Conservation (phyloP, 2,888 invertebrate species). For the Lepidocyrtinus sp. region DNA sequence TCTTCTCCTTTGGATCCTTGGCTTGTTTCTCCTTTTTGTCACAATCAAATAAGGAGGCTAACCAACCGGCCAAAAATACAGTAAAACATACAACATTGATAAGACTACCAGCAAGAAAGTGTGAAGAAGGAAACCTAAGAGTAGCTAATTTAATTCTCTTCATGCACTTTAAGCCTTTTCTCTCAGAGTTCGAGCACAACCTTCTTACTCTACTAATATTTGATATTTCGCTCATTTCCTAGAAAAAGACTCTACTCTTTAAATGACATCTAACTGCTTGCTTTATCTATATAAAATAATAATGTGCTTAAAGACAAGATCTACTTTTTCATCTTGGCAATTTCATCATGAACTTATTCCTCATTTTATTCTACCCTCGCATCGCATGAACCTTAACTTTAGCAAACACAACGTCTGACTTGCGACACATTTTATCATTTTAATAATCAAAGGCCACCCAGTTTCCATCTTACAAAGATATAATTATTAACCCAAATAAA, state of each 20-base stretch:
- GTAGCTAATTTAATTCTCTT: constrained; percentile 70
- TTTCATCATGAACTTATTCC: constrained; percentile 52
- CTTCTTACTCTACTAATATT: constrained; percentile 41
- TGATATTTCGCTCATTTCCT: constrained; percentile 49
- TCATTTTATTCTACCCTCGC: constrained; percentile 42
- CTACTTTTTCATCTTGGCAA: constrained; percentile 44
- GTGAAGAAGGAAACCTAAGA: constrained; percentile 66
- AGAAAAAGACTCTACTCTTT: constrained; percentile 6
- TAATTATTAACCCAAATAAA: no score
- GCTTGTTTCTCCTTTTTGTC: constrained; percentile 25
- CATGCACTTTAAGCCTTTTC: constrained; percentile 63
- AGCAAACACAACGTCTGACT: no score
- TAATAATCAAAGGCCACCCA: no score
- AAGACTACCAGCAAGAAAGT: constrained; percentile 54
- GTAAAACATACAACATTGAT: no score
- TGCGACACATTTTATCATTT: no score
- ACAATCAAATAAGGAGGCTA: constrained; percentile 56
- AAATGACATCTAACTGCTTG: constrained; percentile 42
- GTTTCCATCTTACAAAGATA: no score
- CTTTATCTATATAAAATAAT: constrained; percentile 35
- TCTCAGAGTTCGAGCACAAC: constrained; percentile 38
- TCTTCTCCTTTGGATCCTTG: constrained; percentile 42
- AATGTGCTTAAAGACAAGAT: constrained; percentile 45
- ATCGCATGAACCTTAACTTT: neutral
- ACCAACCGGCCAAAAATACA: no score